These are phyloP conservation scores for Anabacerthia variegaticeps DNA, from an alignment of 2,797 vertebrate genomes.

Conservation along the genomic window DNA sequence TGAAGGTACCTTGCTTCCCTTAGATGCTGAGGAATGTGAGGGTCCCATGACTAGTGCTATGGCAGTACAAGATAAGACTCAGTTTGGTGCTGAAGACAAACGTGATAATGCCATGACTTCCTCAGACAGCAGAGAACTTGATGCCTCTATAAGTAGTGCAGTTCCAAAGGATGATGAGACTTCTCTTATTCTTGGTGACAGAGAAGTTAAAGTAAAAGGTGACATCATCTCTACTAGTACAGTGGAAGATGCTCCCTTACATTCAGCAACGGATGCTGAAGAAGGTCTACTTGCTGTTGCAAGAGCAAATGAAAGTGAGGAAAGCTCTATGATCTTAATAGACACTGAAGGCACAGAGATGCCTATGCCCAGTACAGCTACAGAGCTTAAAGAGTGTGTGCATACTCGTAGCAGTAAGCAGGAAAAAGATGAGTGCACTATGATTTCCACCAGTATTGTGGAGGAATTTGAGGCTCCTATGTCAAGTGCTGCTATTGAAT, in stretches of 20 bases:
- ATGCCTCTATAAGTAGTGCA: slow-evolving; percentile 25
- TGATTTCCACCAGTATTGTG: slow-evolving; percentile 76
- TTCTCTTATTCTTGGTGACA: not conserved
- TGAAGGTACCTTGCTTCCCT: not conserved
- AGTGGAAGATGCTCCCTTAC: not conserved
- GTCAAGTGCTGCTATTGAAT: slow-evolving; percentile 60
- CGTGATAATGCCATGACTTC: slow-evolving; percentile 47
- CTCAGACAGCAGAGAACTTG: slow-evolving; percentile 38
- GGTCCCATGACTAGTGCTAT: slow-evolving; percentile 53
- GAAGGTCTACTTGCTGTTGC: not conserved
- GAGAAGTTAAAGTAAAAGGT: slow-evolving; percentile 30
- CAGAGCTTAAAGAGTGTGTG: slow-evolving; percentile 43
- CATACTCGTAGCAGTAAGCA: not conserved
- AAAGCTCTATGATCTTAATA: not conserved
- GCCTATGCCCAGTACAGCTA: slow-evolving; percentile 75
- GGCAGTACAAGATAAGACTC: slow-evolving; percentile 14
- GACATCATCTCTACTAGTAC: slow-evolving; percentile 75
- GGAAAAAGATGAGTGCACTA: slow-evolving; percentile 76
- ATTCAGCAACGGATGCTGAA: not conserved
- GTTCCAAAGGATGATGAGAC: not conserved
- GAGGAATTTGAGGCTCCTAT: slow-evolving; percentile 76
- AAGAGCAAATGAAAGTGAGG: not conserved
- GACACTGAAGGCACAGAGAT: slow-evolving; percentile 57
- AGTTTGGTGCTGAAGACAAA: not conserved
- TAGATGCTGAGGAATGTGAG: slow-evolving; percentile 47